Base-by-base conservation (phyloP, 2,113 vertebrate genomes). In the Pedetes capensis region DNA sequence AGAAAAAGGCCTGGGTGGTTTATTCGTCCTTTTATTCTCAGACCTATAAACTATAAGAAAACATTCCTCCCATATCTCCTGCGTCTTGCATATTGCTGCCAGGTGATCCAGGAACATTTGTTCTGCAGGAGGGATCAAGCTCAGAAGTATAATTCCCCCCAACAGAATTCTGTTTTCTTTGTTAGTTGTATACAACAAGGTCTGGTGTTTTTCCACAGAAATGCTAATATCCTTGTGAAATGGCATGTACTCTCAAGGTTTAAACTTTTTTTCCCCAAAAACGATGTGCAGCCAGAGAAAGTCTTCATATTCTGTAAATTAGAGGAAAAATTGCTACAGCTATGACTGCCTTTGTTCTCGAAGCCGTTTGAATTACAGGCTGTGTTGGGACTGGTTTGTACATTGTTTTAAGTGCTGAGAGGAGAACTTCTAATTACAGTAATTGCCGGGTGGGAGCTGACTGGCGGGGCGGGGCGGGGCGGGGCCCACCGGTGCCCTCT, bases 401-500 rank as follows among this genome's bases (percentile, higher is more conserved):
- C 68, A 64, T 89, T 94, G 86, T 96, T 98, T n/a, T 89, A 97
- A 97, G 90, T 72, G 61, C 80, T 87, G 94, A 94, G 84, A 80
- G 66, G 63, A 84, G 94, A 96, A 96, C 92, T 93, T 96, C 96
- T 97, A 94, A 96, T 97, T 96, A 97, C 87, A 83, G 94, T 93
- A 87, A 97, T 97, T 87, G 68, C 83, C 57, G 80, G 96, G 91
- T 96, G 75, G 92, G 95, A 96, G 89, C 95, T 55, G 94, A 64
- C 83, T 23, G 68, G 95, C 47, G 95, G 96, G 95, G 57, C 51
- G 87, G 68, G 91, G 82, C 34, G 79, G 92, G 83, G 91, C 61
- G 34, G 63, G n/a, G n/a, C n/a, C n/a, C n/a, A n/a, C 82, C 82
- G 80, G 75, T 37, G 55, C 20, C 68, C 55, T 44, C 47, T 17